Evolutionary conservation across 2,113 vertebrate species (phyloP).

Genomic region (Variabilichromis moorii): DNA sequence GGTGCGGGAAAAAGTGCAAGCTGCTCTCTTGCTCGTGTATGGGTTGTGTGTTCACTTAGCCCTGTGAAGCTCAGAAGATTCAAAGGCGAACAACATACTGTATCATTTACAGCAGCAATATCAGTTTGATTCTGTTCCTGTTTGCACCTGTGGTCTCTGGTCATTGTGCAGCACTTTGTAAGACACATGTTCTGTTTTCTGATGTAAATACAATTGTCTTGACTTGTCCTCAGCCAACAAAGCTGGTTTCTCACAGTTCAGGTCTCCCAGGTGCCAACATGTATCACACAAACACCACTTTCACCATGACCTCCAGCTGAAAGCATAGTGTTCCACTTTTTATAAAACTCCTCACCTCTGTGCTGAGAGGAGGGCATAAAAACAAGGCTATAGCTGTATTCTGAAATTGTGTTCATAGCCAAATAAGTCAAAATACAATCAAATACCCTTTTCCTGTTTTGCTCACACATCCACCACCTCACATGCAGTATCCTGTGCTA

Average conservation of each 20-base stretch:
- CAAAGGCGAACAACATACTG: not conserved
- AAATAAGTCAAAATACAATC: not conserved
- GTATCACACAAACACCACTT: not conserved
- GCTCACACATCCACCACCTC: not conserved
- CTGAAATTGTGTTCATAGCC: not conserved
- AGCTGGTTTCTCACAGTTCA: constrained; percentile 7
- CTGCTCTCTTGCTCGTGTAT: not conserved
- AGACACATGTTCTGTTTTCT: not conserved
- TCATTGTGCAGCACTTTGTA: not conserved
- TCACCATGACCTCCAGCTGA: constrained; percentile 10
- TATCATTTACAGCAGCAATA: not conserved
- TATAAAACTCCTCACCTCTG: not conserved
- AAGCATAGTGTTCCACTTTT: constrained; percentile 5
- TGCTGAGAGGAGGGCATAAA: not conserved
- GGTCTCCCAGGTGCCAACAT: not conserved
- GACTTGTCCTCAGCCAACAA: not conserved
- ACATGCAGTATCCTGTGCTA: not conserved
- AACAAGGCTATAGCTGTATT: not conserved
- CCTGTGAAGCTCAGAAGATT: not conserved
- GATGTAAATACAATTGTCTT: constrained; percentile 10
- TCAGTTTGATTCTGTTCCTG: not conserved
- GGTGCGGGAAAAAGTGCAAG: not conserved
- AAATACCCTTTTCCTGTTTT: not conserved
- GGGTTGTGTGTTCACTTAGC: not conserved
- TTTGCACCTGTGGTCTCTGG: not conserved